phyloP scores from a whole-genome alignment of 2,113 vertebrate genomes.

The Xenopus laevis region DNA sequence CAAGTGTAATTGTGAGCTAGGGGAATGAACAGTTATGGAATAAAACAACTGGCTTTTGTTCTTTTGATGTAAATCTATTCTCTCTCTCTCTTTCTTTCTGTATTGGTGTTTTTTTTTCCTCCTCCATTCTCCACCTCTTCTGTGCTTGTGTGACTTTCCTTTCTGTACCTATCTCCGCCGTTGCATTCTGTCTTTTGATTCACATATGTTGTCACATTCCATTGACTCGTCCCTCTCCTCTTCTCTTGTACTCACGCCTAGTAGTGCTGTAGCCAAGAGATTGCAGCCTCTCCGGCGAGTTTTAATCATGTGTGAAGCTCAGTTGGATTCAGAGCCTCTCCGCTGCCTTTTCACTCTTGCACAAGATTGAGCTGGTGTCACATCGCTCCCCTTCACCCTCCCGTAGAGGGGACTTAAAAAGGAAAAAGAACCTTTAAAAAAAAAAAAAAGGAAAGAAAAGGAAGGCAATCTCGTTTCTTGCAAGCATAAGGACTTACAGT shows the following conservation, averaged over 20 bases:
- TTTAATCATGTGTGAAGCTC: conserved; percentile 77
- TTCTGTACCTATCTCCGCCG: conserved; percentile 52
- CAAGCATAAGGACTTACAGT: conserved; percentile 55
- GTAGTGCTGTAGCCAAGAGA: conserved; percentile 72
- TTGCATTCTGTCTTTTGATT: conserved; percentile 58
- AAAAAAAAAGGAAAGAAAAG: conserved; percentile 50
- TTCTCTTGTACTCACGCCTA: conserved; percentile 69
- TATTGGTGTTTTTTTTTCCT: conserved; percentile 20
- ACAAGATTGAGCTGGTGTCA: conserved; percentile 76
- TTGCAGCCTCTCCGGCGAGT: conserved; percentile 72
- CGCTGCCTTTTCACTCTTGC: conserved; percentile 72
- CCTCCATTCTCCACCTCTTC: conserved; percentile 48
- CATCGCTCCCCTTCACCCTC: conserved; percentile 66
- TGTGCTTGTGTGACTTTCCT: conserved; percentile 61
- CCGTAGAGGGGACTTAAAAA: conserved; percentile 75
- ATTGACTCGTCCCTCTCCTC: conserved; percentile 66
- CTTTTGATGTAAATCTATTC: conserved; percentile 60
- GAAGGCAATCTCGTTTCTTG: conserved; percentile 67
- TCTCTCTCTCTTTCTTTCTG: conserved; percentile 45
- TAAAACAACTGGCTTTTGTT: conserved; percentile 57
- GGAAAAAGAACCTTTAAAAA: conserved; percentile 58
- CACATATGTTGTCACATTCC: conserved; percentile 77
- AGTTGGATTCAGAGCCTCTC: conserved; percentile 71
- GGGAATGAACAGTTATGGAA: conserved; percentile 61
- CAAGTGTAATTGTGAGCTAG: conserved; percentile 59